A percentile compares a stretch with the other conserved stretches of the same genome.
phyloP scores from a whole-genome alignment of 2,797 vertebrate species.

The Acrocephalus scirpaceus region DNA sequence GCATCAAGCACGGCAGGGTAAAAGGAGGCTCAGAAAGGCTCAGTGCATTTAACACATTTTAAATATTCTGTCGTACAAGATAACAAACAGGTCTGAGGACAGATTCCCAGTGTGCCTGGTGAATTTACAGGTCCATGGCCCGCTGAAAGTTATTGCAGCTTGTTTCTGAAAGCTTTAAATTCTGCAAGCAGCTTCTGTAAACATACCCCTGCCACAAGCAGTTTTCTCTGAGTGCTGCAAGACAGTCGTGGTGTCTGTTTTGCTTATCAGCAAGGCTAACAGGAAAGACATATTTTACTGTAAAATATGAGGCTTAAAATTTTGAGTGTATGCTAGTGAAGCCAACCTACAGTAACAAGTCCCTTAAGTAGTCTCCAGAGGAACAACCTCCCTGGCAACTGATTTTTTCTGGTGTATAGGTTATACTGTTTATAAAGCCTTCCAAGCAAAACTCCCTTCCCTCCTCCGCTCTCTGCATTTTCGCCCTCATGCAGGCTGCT shows the following conservation, averaged over 20 bases:
- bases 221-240: background rate
- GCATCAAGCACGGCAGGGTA: background rate
- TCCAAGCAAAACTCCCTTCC: background rate
- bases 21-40: background rate
- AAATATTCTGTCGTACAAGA: background rate
- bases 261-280: background rate
- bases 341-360: background rate
- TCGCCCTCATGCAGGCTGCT: background rate
- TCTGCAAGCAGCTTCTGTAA: background rate
- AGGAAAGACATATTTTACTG: background rate
- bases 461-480: fast-evolving
- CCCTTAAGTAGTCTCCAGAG: background rate
- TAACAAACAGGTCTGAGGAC: background rate
- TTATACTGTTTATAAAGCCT: background rate
- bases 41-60: background rate
- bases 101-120: background rate
- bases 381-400: background rate
- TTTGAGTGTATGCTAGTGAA: background rate
- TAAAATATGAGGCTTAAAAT: background rate
- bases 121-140: background rate
- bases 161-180: background rate
- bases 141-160: background rate
- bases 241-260: background rate
- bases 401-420: background rate
- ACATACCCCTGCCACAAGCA: background rate